Base-by-base conservation (phyloP, 2,888 invertebrate species). In the Xestia ashworthii region DNA sequence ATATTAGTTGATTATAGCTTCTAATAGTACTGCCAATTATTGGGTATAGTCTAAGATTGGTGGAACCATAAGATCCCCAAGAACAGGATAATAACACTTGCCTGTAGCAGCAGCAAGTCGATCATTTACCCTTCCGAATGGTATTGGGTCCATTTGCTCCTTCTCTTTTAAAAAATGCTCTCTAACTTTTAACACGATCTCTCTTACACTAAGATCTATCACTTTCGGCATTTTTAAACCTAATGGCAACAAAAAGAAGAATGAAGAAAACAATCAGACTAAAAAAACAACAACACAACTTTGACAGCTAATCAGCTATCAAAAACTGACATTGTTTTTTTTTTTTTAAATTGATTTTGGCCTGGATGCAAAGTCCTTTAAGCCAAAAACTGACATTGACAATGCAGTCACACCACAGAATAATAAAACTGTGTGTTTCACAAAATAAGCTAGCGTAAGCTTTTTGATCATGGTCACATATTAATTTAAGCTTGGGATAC, bases 151-250 rank as follows among this genome's bases (percentile, higher is more conserved):
- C 1, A 22, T 11, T 22, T 44, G 53, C 3, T 73, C 53, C 16
- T 32, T 73, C 48, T 73, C 73, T 53, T 73, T 53, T 73, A 73
- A n/a, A 48, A 74, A 74, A 25, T 55, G 58, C 74, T 74, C 38
- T 46, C 32, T 74, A 6, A 58, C 74, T 58, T 58, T 73, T 53
- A 73, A 16, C 1, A 73, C 72, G 25, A 73, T 41, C 53, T 73
- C 73, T 74, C 74, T 62, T 53, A 71, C 71, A 71, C 22, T 32
- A 53, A 16, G 25, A 55, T 55, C 44, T 55, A 73, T 72, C 8
- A 73, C 22, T 73, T 73, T 73, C 53, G 73, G 72, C 73, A 73
- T 73, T 16, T n/a, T 53, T 73, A 3, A 41, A 41, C 41, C 41
- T 44, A 12, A 1, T 38, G 11, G 11, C 16, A 44, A 0, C 9